Evolutionary conservation across 2,113 vertebrate genomes (phyloP).

Genomic region (Variabilichromis moorii): DNA sequence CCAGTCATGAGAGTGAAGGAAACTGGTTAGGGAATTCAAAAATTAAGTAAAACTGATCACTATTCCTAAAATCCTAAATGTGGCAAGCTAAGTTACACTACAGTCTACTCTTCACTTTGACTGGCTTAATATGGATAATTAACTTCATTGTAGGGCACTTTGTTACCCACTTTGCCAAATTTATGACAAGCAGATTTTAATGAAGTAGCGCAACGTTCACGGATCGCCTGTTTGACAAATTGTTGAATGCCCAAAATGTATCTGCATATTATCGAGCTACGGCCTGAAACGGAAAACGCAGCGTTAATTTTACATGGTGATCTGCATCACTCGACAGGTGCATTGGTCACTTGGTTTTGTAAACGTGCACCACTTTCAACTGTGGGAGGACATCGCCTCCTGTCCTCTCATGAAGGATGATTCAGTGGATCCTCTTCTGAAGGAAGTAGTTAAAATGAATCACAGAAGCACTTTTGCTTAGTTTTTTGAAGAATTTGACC

Average conservation of each 20-base stretch:
- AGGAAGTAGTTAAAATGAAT: neutral
- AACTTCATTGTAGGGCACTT: neutral
- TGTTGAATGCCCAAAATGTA: neutral
- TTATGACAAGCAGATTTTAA: neutral
- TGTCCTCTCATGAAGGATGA: neutral
- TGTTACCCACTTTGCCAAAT: neutral
- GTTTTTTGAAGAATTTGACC: neutral
- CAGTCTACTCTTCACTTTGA: neutral
- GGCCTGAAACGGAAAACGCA: neutral
- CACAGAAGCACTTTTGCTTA: neutral
- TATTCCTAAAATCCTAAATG: neutral
- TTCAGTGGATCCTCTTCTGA: neutral
- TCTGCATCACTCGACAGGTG: neutral
- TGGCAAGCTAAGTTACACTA: neutral
- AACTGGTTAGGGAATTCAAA: neutral
- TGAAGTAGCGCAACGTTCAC: neutral
- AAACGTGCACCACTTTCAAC: neutral
- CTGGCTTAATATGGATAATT: neutral
- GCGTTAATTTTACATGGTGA: neutral
- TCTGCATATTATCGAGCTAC: neutral
- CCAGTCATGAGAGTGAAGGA: neutral
- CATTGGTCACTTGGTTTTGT: neutral
- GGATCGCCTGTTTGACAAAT: neutral
- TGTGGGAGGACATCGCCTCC: neutral
- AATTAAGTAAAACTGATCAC: neutral